phyloP scores from a whole-genome alignment of 2,797 vertebrate species.

The Saxicola maurus region DNA sequence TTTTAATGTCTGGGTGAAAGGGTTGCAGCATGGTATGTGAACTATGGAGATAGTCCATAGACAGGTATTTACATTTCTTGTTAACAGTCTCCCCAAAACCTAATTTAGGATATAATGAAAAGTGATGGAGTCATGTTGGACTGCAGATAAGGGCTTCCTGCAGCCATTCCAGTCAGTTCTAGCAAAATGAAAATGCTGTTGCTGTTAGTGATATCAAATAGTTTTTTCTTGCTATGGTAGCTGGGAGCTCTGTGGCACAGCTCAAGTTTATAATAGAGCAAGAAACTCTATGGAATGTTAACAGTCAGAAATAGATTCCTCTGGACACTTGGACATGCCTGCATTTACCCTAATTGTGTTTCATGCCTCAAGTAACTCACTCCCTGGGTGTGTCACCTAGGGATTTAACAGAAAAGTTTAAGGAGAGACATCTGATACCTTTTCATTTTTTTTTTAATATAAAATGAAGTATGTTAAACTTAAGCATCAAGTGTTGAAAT shows the following conservation, averaged over 20 bases:
- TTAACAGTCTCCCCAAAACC: neutral
- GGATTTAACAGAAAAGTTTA: neutral
- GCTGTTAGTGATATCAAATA: neutral
- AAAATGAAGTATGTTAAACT: neutral
- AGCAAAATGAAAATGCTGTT: neutral
- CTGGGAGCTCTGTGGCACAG: neutral
- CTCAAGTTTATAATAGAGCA: slow-evolving; percentile 5
- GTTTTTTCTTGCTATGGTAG: neutral
- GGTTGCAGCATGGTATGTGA: neutral
- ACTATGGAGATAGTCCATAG: neutral
- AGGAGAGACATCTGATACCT: neutral
- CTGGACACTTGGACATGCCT: slow-evolving; percentile 44
- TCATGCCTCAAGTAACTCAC: neutral
- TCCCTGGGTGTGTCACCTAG: neutral
- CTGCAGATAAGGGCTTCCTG: neutral
- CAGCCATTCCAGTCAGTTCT: neutral
- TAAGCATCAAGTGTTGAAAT: neutral
- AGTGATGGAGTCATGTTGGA: neutral
- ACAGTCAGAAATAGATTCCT: slow-evolving; percentile 37
- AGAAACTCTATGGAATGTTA: slow-evolving; percentile 16
- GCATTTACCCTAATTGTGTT: slow-evolving; percentile 25
- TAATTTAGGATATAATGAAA: neutral
- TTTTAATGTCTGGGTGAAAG: neutral
- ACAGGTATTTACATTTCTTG: neutral
- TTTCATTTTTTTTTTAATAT: neutral